phyloP scores from a whole-genome alignment of 2,797 vertebrate species.

The Jordanella pulchra region DNA sequence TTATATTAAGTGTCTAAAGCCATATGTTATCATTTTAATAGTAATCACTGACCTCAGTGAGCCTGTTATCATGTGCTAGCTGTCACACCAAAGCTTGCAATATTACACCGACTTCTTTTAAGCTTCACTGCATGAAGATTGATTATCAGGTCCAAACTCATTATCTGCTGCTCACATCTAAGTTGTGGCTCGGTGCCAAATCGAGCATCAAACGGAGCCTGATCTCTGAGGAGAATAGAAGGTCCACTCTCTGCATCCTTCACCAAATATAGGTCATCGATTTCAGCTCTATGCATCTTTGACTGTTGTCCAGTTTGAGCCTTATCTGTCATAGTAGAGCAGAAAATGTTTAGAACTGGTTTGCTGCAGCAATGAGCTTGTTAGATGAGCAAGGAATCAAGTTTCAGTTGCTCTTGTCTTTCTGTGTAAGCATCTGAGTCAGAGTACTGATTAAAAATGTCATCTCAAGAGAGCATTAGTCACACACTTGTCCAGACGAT shows the following conservation, averaged over 20 bases:
- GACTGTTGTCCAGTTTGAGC: slow-evolving; percentile 48
- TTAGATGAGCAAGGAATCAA: slow-evolving; percentile 25
- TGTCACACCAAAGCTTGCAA: slow-evolving; percentile 9
- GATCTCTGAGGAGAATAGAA: slow-evolving; percentile 8
- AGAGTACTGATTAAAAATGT: slow-evolving; percentile 28
- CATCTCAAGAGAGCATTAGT: slow-evolving; percentile 31
- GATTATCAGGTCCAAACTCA: slow-evolving; percentile 51
- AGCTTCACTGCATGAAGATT: slow-evolving; percentile 37
- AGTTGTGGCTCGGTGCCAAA: slow-evolving; percentile 38
- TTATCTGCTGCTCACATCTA: slow-evolving; percentile 40
- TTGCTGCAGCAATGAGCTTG: slow-evolving; percentile 25
- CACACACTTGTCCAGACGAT: slow-evolving; percentile 19
- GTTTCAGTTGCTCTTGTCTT: slow-evolving; percentile 31
- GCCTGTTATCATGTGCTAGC: slow-evolving; percentile 8
- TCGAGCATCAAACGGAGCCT: slow-evolving; percentile 38
- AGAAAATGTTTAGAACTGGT: slow-evolving; percentile 24
- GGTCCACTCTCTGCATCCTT: slow-evolving; percentile 4
- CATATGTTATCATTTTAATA: background rate
- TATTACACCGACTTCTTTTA: slow-evolving; percentile 41
- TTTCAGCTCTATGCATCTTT: slow-evolving; percentile 30
- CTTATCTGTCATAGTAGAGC: slow-evolving; percentile 26
- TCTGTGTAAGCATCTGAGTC: slow-evolving; percentile 30
- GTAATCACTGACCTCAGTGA: slow-evolving; percentile 2
- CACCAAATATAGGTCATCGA: slow-evolving; percentile 7
- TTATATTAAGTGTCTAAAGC: background rate